These are phyloP conservation scores for Cephus nigrinus DNA, from an alignment of 2,888 invertebrate species.

Conservation along the genomic window DNA sequence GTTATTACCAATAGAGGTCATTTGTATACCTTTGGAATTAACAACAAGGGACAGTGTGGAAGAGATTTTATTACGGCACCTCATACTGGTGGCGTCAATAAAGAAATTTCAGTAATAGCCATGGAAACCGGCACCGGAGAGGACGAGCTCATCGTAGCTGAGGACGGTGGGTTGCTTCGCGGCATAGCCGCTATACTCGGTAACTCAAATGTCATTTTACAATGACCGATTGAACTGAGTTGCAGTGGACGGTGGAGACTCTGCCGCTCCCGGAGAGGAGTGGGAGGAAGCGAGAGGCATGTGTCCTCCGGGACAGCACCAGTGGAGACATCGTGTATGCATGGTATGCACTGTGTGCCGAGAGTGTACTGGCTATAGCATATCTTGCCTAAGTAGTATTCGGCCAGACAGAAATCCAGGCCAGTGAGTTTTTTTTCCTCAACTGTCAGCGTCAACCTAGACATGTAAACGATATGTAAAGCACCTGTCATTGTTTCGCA, in stretches of 20 bases:
- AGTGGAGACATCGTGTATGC: conserved; percentile 84
- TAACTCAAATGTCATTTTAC: too few species aligned
- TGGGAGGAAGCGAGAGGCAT: conserved; percentile 70
- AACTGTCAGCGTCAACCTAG: conserved; percentile 2
- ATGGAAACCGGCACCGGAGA: conserved; percentile 70
- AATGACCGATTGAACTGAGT: too few species aligned
- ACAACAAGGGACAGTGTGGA: conserved; percentile 98
- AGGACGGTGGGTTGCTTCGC: conserved; percentile 49
- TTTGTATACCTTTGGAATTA: conserved; percentile 95
- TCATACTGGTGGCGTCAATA: conserved; percentile 60
- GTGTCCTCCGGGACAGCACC: conserved; percentile 79
- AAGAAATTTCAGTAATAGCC: conserved; percentile 65
- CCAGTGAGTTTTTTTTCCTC: conserved; percentile 74
- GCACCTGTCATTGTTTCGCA: conserved; percentile 20
- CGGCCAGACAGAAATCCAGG: conserved; percentile 86
- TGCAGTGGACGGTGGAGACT: conserved; percentile 48
- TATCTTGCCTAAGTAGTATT: conserved; percentile 82
- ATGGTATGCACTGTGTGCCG: conserved; percentile 92
- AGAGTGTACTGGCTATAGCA: conserved; percentile 94
- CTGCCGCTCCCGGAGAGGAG: conserved; percentile 64
- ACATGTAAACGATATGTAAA: background rate
- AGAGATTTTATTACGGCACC: conserved; percentile 78
- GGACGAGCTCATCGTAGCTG: conserved; percentile 57
- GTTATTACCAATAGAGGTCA: conserved; percentile 88
- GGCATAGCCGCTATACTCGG: background rate